phyloP scores from a whole-genome alignment of 2,797 vertebrate species.

The Halcyon badia region DNA sequence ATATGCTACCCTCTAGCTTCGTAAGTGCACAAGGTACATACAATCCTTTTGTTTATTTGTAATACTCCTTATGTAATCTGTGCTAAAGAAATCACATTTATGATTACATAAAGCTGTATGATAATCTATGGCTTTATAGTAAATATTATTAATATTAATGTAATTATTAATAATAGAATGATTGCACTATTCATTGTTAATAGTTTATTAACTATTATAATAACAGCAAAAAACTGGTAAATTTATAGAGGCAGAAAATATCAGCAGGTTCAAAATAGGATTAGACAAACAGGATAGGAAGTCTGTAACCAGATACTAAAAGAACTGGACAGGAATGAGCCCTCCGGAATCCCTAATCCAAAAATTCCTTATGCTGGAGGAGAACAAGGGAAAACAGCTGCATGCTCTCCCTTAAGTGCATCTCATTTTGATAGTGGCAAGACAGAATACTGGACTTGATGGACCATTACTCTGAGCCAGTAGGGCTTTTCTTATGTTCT shows the following conservation, averaged over 20 bases:
- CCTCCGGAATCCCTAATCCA: not conserved
- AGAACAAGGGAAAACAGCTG: not conserved
- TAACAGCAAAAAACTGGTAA: not conserved
- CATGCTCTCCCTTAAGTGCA: not conserved
- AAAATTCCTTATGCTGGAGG: not conserved
- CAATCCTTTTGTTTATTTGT: not conserved
- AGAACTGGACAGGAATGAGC: not conserved
- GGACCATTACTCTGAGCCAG: conserved; percentile 1
- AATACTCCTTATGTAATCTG: not conserved
- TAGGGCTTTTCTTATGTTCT: not conserved
- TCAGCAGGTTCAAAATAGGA: not conserved
- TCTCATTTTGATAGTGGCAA: not conserved
- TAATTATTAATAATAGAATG: not conserved
- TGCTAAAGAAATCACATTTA: not conserved
- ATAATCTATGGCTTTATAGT: not conserved
- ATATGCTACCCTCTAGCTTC: not conserved
- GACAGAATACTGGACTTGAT: not conserved
- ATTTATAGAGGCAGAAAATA: not conserved
- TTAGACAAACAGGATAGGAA: not conserved
- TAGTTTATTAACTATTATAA: not conserved
- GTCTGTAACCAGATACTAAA: not conserved
- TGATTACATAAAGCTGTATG: not conserved
- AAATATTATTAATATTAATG: not conserved
- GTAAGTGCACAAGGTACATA: not conserved
- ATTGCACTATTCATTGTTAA: not conserved